Conservation (phyloP, 30 jellyfish, hydroid and myxozoan genomes). For the Aurelia coerulea region DNA sequence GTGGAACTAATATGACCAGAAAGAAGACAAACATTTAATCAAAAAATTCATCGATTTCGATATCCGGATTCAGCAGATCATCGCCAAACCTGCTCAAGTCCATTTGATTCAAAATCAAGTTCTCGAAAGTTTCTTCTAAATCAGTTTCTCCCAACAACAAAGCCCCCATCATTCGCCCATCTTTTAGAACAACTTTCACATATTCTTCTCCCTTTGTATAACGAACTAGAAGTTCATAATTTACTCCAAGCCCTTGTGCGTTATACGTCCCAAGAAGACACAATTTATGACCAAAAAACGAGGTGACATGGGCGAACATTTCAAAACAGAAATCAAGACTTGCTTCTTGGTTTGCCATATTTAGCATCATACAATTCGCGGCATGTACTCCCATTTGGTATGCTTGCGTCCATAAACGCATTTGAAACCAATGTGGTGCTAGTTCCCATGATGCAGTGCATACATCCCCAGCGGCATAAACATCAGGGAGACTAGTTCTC, state of each 20-base stretch:
- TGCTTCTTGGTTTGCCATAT: conserved; percentile 37
- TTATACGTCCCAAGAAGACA: conserved; percentile 87
- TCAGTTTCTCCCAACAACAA: conserved; percentile 96
- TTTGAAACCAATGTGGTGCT: conserved; percentile 89
- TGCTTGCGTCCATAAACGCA: conserved; percentile 99
- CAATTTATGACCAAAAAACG: conserved; percentile 90
- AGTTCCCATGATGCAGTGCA: conserved; percentile 74
- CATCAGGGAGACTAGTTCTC: conserved; percentile 78
- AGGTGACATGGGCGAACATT: conserved; percentile 90
- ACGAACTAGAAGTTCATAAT: conserved; percentile 73
- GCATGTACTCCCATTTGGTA: conserved; percentile 90
- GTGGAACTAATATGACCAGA: too few species aligned
- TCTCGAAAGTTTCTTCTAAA: conserved; percentile 94
- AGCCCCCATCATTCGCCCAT: conserved; percentile 91
- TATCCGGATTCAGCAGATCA: conserved; percentile 76
- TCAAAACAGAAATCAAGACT: conserved; percentile 92
- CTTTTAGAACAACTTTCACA: conserved; percentile 72
- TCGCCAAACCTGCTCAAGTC: conserved; percentile 85
- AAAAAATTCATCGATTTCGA: conserved; percentile 90
- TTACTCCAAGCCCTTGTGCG: conserved; percentile 70
- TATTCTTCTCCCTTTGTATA: conserved; percentile 84
- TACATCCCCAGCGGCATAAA: conserved; percentile 96
- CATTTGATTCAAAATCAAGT: conserved; percentile 83
- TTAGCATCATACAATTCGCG: conserved; percentile 76
- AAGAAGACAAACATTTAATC: conserved; percentile 14